Evolutionary conservation across 2,113 vertebrate species (phyloP), one percentile per base, ranked within the genome.

Genomic region (Paracanthobrama guichenoti): DNA sequence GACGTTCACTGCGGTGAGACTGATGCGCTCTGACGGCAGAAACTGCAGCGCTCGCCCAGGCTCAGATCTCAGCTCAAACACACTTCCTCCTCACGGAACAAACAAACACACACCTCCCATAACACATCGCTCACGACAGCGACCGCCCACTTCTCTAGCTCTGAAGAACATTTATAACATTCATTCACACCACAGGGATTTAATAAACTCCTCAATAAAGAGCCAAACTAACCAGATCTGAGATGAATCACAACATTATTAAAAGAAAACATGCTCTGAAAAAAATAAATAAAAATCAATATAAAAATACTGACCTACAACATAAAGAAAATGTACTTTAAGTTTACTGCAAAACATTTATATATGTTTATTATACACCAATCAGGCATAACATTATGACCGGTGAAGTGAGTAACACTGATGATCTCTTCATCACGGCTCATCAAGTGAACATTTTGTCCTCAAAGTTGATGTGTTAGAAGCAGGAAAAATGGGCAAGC

Each of bases 241-340:
- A 71, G 67, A 71, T 71, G 35, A 71, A 44, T 42, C 67, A 42
- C 67, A 42, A 20, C 35, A n/a, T 71, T 42, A 42, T 71, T 71
- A 11, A 71, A 2, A 42, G 4, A 35, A 42, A 69, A 31, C 12
- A 71, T 22, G 18, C 7, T 55, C 53, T 22, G 14, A 55, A 55
- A 2, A n/a, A n/a, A n/a, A n/a, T n/a, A n/a, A n/a, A 20, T 16
- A 46, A 12, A 48, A 48, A 16, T 5, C 66, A 39, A 5, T 44
- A 44, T 72, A 20, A n/a, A n/a, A 24, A 11, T 12, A 44, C 20
- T 20, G 60, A 62, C 31, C 14, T 28, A 6, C 20, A 59, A 9
- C 7, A 26, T 69, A 8, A 39, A 3, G 16, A 67, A 20, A 35
- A 11, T 39, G 22, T 16, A 39, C 39, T 39, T 39, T 48, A 48